These are phyloP conservation scores for Pteromalus puparum DNA, from an alignment of 1,140 invertebrate genomes.

Conservation along the genomic window DNA sequence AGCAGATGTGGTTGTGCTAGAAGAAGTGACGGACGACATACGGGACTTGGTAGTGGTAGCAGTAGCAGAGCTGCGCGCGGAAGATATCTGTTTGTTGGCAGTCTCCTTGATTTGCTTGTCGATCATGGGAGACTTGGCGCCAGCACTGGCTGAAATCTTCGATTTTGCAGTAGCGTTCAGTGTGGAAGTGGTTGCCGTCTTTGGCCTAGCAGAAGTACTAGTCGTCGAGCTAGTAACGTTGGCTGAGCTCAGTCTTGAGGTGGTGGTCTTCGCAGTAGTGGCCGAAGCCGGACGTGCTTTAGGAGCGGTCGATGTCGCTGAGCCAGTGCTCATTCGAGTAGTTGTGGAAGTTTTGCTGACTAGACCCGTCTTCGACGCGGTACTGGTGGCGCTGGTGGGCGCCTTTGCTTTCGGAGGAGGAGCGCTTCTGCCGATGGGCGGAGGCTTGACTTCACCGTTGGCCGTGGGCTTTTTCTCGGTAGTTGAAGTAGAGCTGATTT, in stretches of 20 bases:
- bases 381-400: not conserved
- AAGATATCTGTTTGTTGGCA: constrained; percentile 78
- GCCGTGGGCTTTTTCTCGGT: constrained; percentile 60
- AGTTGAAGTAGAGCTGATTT: constrained; percentile 56
- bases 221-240: constrained; percentile 37
- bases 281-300: constrained; percentile 57
- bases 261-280: constrained; percentile 39
- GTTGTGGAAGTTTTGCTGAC: constrained; percentile 33
- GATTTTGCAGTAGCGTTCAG: constrained; percentile 53
- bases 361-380: not conserved
- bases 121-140: constrained; percentile 68
- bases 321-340: constrained; percentile 27
- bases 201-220: constrained; percentile 59
- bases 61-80: constrained; percentile 66
- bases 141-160: not conserved
- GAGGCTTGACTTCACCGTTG: constrained; percentile 76
- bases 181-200: constrained; percentile 62
- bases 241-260: constrained; percentile 21
- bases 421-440: constrained; percentile 56
- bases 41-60: constrained; percentile 54
- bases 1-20: constrained; percentile 61
- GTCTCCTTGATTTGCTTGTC: constrained; percentile 79
- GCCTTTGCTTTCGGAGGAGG: constrained; percentile 22
- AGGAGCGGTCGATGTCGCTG: constrained; percentile 41
- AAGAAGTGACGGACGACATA: constrained; percentile 56